Conservation (phyloP, 2,797 vertebrate genomes). For the Cheirogaleus major region DNA sequence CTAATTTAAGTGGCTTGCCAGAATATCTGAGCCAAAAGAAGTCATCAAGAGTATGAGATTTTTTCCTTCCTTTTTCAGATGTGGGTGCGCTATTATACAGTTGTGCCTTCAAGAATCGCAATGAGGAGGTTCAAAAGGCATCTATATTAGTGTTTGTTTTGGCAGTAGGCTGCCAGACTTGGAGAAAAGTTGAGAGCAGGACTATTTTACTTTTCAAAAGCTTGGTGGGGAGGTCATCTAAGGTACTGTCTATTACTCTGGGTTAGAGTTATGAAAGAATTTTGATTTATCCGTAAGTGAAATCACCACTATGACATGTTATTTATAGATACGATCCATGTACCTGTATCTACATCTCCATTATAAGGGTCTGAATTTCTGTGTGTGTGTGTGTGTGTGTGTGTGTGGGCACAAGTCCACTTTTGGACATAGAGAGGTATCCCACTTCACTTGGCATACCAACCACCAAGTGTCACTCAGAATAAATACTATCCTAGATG, state of each 20-base stretch:
- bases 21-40: neutral
- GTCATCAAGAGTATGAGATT: neutral
- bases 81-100: neutral
- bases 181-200: neutral
- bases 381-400: neutral
- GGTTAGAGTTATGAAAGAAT: neutral
- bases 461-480: neutral
- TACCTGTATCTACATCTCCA: neutral
- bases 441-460: neutral
- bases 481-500: neutral
- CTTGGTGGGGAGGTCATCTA: neutral
- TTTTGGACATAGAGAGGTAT: neutral
- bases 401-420: too few relatives aligned
- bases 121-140: neutral
- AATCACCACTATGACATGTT: neutral
- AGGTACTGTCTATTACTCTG: neutral
- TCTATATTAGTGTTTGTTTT: slow-evolving; percentile 22
- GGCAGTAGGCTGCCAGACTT: neutral
- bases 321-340: neutral
- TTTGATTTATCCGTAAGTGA: neutral
- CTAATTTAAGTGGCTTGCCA: neutral
- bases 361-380: neutral
- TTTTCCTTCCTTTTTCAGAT: neutral
- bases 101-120: slow-evolving; percentile 2
- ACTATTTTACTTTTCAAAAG: neutral